A percentile compares a stretch with the other conserved stretches of the same genome.
Evolutionary conservation across 2,888 invertebrate species (phyloP).

Genomic region (Drosophila mettleri): DNA sequence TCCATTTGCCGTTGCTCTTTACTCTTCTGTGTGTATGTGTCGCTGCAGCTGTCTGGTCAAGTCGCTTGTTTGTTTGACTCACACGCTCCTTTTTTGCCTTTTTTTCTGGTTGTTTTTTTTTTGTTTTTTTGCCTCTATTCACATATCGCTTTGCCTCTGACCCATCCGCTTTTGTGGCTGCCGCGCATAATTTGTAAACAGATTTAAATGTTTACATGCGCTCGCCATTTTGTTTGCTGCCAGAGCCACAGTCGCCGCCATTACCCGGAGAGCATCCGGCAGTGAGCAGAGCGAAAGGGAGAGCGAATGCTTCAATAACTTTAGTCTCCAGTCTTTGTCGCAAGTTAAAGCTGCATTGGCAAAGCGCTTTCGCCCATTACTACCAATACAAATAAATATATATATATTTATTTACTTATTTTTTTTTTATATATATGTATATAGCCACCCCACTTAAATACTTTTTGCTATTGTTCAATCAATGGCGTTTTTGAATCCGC

Average conservation of each 20-base stretch:
- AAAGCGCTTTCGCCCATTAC: neutral
- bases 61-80: slow-evolving; percentile 21
- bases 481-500: neutral
- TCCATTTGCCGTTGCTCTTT: slow-evolving; percentile 4
- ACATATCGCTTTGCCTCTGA: slow-evolving; percentile 21
- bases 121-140: slow-evolving; percentile 13
- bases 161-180: slow-evolving; percentile 36
- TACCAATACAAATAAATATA: neutral
- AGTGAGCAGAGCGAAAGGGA: neutral
- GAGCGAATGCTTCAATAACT: slow-evolving; percentile 3
- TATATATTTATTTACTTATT: neutral
- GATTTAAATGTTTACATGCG: slow-evolving; percentile 75
- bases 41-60: slow-evolving; percentile 12
- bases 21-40: slow-evolving; percentile 5
- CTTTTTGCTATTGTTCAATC: neutral
- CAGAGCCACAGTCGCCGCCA: slow-evolving; percentile 42
- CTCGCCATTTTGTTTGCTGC: slow-evolving; percentile 55
- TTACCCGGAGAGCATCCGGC: neutral
- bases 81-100: slow-evolving; percentile 14
- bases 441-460: no score
- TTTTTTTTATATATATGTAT: neutral
- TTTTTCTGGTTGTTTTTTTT: slow-evolving; percentile 5
- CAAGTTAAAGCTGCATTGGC: slow-evolving; percentile 11
- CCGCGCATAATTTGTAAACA: slow-evolving; percentile 72
- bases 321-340: neutral